Base-by-base conservation (phyloP, 1,140 invertebrate genomes). In the Cyclargus thomasi region DNA sequence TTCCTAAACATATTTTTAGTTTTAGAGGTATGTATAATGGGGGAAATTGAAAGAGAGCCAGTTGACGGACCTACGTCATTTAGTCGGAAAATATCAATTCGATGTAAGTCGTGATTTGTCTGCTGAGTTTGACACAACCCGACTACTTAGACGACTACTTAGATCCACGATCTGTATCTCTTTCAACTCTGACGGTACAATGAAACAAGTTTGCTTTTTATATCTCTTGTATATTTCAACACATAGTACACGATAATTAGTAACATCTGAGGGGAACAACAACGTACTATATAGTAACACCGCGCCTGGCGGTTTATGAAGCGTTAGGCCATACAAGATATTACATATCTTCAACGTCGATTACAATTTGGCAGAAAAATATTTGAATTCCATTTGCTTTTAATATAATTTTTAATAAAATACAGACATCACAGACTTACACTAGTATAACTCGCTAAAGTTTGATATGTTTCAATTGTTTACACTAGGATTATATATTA, bases 201-300 rank as follows among this genome's bases (percentile, higher is more conserved):
- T 55, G 18, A 55, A 55, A 55, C 53, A 55, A 20, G 18, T 47
- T 47, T 47, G 39, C 39, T 47, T 47, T 29, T 47, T 47, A 86
- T 78, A 86, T 83, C 78, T 82, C 82, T 81, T 79, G 80, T 88
- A 82, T 85, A 84, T 79, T 85, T 70, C 83, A 85, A 84, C 81
- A 88, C 80, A 83, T 68, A 79, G 74, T 83, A 76, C 70, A 74
- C 69, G 57, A 72, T 71, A 64, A 67, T 67, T 70, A 67, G 22
- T 79, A 79, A 80, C 73, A 77, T 72, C 63, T 70, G 69, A 73
- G 35, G 71, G 70, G 39, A 70, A 69, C 62, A 71, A 68, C 64
- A 65, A 71, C 68, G 71, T 71, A 65, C 14, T 47, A 16, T 47
- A 47, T 47, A 47, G 39, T 47, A 47, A 47, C 14, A 47, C 39